Percentiles rank a stretch among this genome's conserved stretches.
Evolutionary conservation across 2,797 vertebrate genomes (phyloP).

Genomic region (Hypotaenidia okinawae): DNA sequence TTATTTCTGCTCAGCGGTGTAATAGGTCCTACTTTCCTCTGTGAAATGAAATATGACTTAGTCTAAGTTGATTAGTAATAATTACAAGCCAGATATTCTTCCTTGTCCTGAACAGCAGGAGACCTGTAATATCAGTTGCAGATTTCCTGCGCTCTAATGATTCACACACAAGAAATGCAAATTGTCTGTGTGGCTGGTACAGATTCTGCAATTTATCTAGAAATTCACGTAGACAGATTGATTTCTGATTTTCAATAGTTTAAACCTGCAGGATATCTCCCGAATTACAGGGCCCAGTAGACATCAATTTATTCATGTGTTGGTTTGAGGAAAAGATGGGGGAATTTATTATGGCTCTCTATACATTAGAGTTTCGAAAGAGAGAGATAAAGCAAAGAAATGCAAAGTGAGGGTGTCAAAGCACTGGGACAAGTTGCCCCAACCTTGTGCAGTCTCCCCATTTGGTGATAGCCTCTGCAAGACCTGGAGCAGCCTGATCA

Average conservation of each 20-base stretch:
- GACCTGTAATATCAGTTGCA: neutral
- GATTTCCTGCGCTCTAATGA: neutral
- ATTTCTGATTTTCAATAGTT: neutral
- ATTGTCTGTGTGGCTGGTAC: neutral
- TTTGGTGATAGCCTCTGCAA: neutral
- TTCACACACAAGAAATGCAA: neutral
- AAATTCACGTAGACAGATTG: neutral
- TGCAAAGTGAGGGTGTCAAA: neutral
- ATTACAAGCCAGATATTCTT: slow-evolving; percentile 26
- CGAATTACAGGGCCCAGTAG: neutral
- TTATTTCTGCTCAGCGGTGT: neutral
- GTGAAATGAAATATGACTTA: slow-evolving; percentile 50
- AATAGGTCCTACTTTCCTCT: slow-evolving; percentile 2
- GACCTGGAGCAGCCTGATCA: neutral
- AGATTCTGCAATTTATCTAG: neutral
- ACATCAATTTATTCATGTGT: neutral
- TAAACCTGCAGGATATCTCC: neutral
- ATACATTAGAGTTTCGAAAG: neutral
- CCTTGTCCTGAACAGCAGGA: slow-evolving; percentile 9
- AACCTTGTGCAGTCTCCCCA: neutral
- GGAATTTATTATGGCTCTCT: neutral
- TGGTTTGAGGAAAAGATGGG: neutral
- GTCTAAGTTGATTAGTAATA: slow-evolving; percentile 43
- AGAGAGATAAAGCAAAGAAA: neutral
- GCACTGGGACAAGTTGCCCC: neutral